These are phyloP conservation scores for Cryptotis parvus DNA, from an alignment of 2,113 vertebrate genomes.

Conservation along the genomic window DNA sequence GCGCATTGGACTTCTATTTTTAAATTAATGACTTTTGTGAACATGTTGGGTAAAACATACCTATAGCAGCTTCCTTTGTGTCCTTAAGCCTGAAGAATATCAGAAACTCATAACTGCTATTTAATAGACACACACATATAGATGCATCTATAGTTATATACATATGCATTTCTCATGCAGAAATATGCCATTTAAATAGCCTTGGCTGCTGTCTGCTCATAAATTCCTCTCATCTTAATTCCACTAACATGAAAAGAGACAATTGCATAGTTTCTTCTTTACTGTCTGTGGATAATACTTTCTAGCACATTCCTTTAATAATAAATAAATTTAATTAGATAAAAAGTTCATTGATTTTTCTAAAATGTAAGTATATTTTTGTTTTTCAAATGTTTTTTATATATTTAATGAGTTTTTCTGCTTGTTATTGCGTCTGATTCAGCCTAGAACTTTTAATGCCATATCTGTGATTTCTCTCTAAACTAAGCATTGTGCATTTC, in stretches of 20 bases:
- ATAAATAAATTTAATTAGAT: slow-evolving; percentile 40
- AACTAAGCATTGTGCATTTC: not conserved
- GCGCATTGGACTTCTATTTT: not conserved
- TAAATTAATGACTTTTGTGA: not conserved
- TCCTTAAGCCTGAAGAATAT: not conserved
- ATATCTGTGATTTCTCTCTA: not conserved
- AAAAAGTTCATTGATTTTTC: not conserved
- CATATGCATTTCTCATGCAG: not conserved
- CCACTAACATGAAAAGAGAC: not conserved
- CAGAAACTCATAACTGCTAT: not conserved
- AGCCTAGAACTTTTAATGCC: not conserved
- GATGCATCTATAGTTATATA: not conserved
- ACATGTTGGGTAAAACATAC: not conserved
- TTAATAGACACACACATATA: not conserved
- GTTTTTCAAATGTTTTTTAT: not conserved
- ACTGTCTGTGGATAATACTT: slow-evolving; percentile 11
- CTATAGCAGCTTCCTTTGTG: not conserved
- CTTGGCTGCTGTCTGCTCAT: not conserved
- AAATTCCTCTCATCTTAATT: not conserved
- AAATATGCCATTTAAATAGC: not conserved
- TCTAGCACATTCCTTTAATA: slow-evolving; percentile 13
- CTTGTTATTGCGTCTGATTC: not conserved
- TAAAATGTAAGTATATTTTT: slow-evolving; percentile 40
- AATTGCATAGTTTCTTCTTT: not conserved
- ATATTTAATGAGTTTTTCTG: not conserved